These are phyloP conservation scores for Drosophila prosaltans DNA, from an alignment of 1,140 invertebrate genomes.

Conservation along the genomic window DNA sequence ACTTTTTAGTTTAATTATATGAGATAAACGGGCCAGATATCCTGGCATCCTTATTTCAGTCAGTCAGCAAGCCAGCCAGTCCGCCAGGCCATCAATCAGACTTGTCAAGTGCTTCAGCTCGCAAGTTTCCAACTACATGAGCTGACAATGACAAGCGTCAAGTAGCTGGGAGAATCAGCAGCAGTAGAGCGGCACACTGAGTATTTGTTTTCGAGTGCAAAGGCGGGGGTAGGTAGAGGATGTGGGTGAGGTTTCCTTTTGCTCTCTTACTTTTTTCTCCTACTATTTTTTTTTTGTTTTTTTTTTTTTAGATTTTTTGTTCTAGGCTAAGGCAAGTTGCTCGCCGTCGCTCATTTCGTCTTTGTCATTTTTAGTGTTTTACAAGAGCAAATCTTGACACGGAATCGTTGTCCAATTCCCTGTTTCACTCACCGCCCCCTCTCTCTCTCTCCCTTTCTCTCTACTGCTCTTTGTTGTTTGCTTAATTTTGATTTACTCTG, in stretches of 20 bases:
- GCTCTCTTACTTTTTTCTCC: constrained; percentile 1
- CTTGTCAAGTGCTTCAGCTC: constrained; percentile 67
- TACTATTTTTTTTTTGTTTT: constrained; percentile 1
- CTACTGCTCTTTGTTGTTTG: constrained; percentile 58
- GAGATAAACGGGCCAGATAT: constrained; percentile 44
- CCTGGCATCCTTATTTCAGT: constrained; percentile 11
- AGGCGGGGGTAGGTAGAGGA: constrained; percentile 20
- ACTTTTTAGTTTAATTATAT: constrained; percentile 76
- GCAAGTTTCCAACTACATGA: constrained; percentile 71
- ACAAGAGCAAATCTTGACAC: constrained; percentile 71
- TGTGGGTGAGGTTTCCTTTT: neutral
- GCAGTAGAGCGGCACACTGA: neutral
- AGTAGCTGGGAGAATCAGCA: constrained; percentile 49
- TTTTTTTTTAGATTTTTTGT: constrained; percentile 1
- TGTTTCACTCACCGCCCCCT: neutral
- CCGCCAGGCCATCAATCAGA: constrained; percentile 63
- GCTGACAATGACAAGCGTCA: constrained; percentile 74
- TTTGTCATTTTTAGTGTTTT: constrained; percentile 68
- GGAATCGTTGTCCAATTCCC: constrained; percentile 29
- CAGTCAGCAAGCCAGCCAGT: constrained; percentile 6
- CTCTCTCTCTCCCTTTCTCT: constrained; percentile 23
- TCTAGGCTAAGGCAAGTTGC: constrained; percentile 31
- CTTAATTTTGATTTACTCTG: constrained; percentile 65
- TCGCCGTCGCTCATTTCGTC: constrained; percentile 14
- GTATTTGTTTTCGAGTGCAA: constrained; percentile 19